Conservation (phyloP, 2,797 vertebrate genomes). For the Pseudochaenichthys georgianus region DNA sequence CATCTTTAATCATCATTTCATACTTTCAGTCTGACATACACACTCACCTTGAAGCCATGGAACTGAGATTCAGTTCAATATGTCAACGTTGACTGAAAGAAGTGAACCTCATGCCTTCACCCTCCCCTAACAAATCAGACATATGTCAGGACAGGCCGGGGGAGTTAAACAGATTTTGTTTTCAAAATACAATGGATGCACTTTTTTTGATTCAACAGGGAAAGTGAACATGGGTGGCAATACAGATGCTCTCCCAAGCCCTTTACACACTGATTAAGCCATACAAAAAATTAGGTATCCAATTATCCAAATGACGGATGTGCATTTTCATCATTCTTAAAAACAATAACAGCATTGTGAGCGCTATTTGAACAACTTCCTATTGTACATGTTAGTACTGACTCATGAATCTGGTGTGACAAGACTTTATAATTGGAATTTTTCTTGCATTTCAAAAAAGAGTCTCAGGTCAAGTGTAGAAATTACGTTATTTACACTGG, state of each 20-base stretch:
- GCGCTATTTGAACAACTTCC: slow-evolving; percentile 53
- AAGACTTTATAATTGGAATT: slow-evolving; percentile 66
- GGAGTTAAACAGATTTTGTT: slow-evolving; percentile 66
- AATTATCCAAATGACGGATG: slow-evolving; percentile 61
- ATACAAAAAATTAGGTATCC: slow-evolving; percentile 44
- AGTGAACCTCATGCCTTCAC: slow-evolving; percentile 73
- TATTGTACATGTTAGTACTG: slow-evolving; percentile 74
- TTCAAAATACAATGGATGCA: slow-evolving; percentile 73
- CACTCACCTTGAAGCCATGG: slow-evolving; percentile 88
- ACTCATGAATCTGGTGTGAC: slow-evolving; percentile 65
- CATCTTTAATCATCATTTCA: slow-evolving; percentile 83
- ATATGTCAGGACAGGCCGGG: slow-evolving; percentile 60
- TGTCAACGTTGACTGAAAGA: slow-evolving; percentile 88
- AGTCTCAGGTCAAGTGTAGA: slow-evolving; percentile 82
- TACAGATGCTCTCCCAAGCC: slow-evolving; percentile 74
- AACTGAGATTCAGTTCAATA: slow-evolving; percentile 87
- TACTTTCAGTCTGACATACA: slow-evolving; percentile 88
- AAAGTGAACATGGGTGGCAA: slow-evolving; percentile 59
- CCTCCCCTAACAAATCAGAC: slow-evolving; percentile 58
- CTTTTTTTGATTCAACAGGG: slow-evolving; percentile 65
- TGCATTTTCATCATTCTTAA: slow-evolving; percentile 59
- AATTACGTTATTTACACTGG: slow-evolving; percentile 87
- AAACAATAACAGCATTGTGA: slow-evolving; percentile 59
- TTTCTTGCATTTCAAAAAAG: slow-evolving; percentile 81
- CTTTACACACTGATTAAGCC: slow-evolving; percentile 67